Conservation (phyloP, 2,797 vertebrate species). For the Aldrovandia affinis region DNA sequence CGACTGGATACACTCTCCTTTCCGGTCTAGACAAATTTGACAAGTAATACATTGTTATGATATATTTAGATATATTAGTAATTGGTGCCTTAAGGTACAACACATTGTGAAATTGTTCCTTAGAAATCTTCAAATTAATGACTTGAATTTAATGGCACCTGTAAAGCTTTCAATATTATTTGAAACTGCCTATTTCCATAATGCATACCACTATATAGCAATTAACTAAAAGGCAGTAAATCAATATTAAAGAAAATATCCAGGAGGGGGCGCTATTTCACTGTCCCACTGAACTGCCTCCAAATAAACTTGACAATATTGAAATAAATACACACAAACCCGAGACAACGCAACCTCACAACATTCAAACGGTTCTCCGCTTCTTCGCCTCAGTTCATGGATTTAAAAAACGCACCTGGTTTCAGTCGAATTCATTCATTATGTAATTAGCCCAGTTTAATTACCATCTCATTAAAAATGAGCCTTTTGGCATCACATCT, state of each 20-base stretch:
- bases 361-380: background rate
- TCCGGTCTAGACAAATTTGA: constrained; percentile 16
- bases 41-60: background rate
- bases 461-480: constrained; percentile 65
- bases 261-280: constrained; percentile 71
- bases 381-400: constrained; percentile 12
- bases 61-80: constrained; percentile 17
- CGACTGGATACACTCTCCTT: background rate
- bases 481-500: constrained; percentile 49
- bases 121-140: background rate
- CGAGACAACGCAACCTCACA: background rate
- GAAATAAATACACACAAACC: background rate
- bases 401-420: constrained; percentile 33
- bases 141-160: background rate
- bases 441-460: constrained; percentile 69
- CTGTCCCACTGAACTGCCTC: constrained; percentile 45
- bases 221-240: background rate
- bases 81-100: background rate
- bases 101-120: background rate
- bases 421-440: constrained; percentile 57
- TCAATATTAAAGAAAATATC: constrained; percentile 31
- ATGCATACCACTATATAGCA: background rate
- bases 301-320: background rate
- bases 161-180: background rate
- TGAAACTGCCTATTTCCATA: background rate